A percentile compares a stretch with the other conserved stretches of the same genome.
Conservation (phyloP, 1,140 invertebrate species). For the Oryzaephilus surinamensis region DNA sequence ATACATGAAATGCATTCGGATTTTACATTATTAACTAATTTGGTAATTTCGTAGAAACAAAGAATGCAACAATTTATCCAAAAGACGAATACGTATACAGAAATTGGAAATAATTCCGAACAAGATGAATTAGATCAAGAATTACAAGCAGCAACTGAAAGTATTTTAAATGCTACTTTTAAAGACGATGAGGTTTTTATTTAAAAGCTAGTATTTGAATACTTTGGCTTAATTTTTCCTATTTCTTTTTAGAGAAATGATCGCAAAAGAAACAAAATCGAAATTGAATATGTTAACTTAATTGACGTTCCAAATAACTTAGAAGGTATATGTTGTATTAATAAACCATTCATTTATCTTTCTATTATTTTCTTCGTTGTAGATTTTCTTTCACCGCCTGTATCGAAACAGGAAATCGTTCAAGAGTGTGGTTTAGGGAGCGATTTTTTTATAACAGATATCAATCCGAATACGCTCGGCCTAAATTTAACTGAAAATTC, state of each 20-base stretch:
- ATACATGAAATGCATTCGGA: too few relatives aligned
- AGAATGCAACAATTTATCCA: conserved; percentile 31
- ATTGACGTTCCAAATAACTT: conserved; percentile 27
- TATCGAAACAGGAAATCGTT: conserved; percentile 45
- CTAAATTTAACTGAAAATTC: conserved; percentile 41
- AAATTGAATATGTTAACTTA: conserved; percentile 29
- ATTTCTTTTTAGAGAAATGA: conserved; percentile 8
- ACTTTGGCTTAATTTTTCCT: conserved; percentile 1
- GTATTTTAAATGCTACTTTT: conserved; percentile 25
- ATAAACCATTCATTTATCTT: neutral
- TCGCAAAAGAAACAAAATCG: conserved; percentile 18
- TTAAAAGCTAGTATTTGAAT: neutral
- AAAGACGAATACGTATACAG: conserved; percentile 15
- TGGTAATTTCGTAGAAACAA: conserved; percentile 17
- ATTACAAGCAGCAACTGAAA: conserved; percentile 33
- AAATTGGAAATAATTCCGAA: conserved; percentile 13
- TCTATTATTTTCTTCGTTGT: neutral
- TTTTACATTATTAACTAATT: neutral
- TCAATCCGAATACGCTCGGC: conserved; percentile 41
- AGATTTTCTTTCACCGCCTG: conserved; percentile 48
- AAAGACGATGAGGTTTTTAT: conserved; percentile 8
- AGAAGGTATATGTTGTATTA: conserved; percentile 22
- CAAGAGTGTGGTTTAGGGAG: conserved; percentile 45
- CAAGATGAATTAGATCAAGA: conserved; percentile 28
- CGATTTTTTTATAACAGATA: conserved; percentile 43